Base-by-base conservation (phyloP, 2,888 invertebrate species). In the Phaedon cochleariae region DNA sequence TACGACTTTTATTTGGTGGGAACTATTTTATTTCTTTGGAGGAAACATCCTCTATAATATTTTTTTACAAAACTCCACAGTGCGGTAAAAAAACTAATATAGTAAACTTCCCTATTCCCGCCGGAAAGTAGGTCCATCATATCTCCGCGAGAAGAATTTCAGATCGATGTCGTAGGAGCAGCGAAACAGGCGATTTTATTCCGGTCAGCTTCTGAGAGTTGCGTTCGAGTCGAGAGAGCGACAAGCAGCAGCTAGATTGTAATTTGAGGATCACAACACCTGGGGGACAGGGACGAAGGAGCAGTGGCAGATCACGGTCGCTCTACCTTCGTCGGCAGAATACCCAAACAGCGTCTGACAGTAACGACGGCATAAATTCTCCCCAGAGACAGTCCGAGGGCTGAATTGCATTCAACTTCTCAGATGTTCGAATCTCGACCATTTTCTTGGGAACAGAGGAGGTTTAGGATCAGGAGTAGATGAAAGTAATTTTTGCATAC, bases 311-410 rank as follows among this genome's bases (percentile, higher is more conserved):
- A 66, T 64, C 68, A 64, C 68, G 66, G 62, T 63, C 54, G 60
- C 53, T 21, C 65, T 69, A 63, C 34, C 64, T 71, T 67, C 67
- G 41, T 41, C 41, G 10, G 3, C 69, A 61, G 76, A 75, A 77
- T 76, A 80, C 79, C 80, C 81, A 82, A 82, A 81, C 81, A 80
- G 80, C 74, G 78, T 78, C 79, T 80, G 82, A 82, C 83, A 81
- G 81, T 82, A 82, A 83, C 82, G 80, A 80, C 81, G 82, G 82
- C 82, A 81, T 83, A 83, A 83, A 83, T 83, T 81, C 80, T 81
- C 82, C 80, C 82, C 54, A 54, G 81, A 74, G 80, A 80, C 74
- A 66, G 68, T 69, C 68, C 60, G 67, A 29, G 73, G 71, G 72
- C 41, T 65, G 75, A 68, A 74, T 71, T 73, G 74, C 73, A 72